Evolutionary conservation across 1,140 invertebrate genomes (phyloP), one percentile per base, ranked within the genome.

Genomic region (Arion vulgaris): DNA sequence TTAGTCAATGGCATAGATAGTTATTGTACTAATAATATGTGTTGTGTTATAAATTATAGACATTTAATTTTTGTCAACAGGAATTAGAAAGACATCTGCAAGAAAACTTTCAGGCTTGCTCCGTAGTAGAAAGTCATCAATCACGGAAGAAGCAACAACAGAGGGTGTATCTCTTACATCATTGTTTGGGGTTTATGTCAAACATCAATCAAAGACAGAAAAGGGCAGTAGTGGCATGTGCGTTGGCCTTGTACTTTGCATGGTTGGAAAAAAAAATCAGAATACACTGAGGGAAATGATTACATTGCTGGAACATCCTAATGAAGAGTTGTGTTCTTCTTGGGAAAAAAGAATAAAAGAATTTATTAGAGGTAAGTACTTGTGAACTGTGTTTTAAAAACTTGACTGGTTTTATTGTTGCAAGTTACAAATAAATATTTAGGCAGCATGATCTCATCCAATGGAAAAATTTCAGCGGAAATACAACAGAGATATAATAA

Each of bases 311-410:
- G 80, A 81, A 81, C 80, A 81, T 62, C 80, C 80, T 38, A 81
- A 71, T 62, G 68, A 72, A 53, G 80, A 81, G 32, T 36, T 81
- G 36, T 81, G 80, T 62, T 45, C 80, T 15, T 1, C 68, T 9
- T 81, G 80, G 80, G 32, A 53, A 39, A 49, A 73, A 19, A 72
- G 62, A 74, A 81, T 81, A 49, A 81, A 68, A 66, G 32, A 36
- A 38, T 81, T 53, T 81, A 81, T 81, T 15, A 72, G 49, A 81
- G n/a, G 80, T 81, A 74, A 74, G n/a, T 74, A 53, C 39, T 49
- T 75, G 11, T 49, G 17, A n/a, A n/a, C n/a, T n/a, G n/a, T n/a
- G n/a, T n/a, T n/a, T n/a, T n/a, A n/a, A n/a, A n/a, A n/a, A n/a
- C n/a, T n/a, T n/a, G n/a, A n/a, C n/a, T n/a, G n/a, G n/a, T n/a